Conservation (phyloP, 2,113 vertebrate genomes). For the Ovis canadensis region DNA sequence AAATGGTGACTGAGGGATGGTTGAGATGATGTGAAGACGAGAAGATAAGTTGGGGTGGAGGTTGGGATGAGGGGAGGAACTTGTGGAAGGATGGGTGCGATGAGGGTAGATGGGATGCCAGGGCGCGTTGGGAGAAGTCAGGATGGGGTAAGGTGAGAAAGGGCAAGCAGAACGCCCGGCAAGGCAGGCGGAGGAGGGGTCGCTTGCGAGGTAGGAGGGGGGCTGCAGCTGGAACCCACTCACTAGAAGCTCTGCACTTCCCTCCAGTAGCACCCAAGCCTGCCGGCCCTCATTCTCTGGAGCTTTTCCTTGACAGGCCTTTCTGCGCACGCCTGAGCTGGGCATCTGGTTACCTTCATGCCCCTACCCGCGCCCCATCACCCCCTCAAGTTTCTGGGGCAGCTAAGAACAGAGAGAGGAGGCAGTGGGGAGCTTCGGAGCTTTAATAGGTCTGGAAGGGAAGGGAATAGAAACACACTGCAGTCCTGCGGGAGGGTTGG, state of each 20-base stretch:
- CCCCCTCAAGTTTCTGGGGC: background rate
- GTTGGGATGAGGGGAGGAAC: too few species aligned
- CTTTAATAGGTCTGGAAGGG: constrained; percentile 47
- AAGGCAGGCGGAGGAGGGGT: background rate
- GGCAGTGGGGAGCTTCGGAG: background rate
- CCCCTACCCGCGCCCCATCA: background rate
- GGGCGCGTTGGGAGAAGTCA: too few species aligned
- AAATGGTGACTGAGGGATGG: background rate
- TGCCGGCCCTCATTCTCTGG: background rate
- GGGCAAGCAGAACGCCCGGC: background rate
- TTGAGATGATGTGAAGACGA: background rate
- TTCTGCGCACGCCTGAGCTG: background rate
- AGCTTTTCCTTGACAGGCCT: background rate
- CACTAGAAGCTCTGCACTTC: background rate
- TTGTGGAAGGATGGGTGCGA: background rate
- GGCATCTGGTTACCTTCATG: background rate
- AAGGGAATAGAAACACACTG: background rate
- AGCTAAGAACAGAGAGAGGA: constrained; percentile 49
- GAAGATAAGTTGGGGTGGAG: background rate
- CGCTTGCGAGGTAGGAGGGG: fast-evolving
- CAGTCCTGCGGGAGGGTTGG: background rate
- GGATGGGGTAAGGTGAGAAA: background rate
- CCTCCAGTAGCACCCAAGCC: background rate
- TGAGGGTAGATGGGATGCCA: background rate
- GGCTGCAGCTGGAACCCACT: background rate